Percentiles rank a stretch among this genome's conserved stretches.
Conservation (phyloP, 2,888 invertebrate genomes). For the Tineola bisselliella region DNA sequence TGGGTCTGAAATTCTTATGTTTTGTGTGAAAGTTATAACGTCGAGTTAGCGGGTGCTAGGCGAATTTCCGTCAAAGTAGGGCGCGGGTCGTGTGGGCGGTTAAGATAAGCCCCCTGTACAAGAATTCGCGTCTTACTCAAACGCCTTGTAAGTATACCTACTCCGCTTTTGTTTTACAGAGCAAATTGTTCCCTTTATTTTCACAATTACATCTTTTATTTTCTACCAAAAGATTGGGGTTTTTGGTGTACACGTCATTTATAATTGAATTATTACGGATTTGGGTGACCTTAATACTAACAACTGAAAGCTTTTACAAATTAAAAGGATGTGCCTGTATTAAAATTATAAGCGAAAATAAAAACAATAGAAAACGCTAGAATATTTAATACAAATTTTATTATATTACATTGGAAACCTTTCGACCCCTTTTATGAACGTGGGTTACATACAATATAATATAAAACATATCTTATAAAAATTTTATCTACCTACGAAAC, state of each 20-base stretch:
- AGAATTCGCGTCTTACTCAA: not conserved
- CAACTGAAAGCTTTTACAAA: no score
- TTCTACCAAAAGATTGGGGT: not conserved
- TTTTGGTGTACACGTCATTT: not conserved
- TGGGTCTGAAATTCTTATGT: not conserved
- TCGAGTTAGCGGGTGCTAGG: not conserved
- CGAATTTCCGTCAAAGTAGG: not conserved
- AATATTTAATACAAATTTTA: no score
- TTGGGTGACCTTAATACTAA: not conserved
- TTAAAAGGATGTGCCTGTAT: no score
- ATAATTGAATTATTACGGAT: not conserved
- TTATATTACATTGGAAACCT: no score
- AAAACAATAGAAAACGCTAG: no score
- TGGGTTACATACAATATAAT: no score
- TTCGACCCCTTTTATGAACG: no score
- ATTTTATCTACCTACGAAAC: no score
- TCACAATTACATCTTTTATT: not conserved
- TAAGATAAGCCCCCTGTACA: not conserved
- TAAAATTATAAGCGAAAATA: no score
- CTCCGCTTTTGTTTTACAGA: not conserved
- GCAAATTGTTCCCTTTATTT: not conserved
- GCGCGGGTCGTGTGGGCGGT: constrained; percentile 2
- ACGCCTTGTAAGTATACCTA: not conserved
- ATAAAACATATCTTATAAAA: no score
- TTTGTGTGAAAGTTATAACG: not conserved